Evolutionary conservation across 2,888 invertebrate species (phyloP), one percentile per base, ranked within the genome.

Genomic region (Philereme vetulata): DNA sequence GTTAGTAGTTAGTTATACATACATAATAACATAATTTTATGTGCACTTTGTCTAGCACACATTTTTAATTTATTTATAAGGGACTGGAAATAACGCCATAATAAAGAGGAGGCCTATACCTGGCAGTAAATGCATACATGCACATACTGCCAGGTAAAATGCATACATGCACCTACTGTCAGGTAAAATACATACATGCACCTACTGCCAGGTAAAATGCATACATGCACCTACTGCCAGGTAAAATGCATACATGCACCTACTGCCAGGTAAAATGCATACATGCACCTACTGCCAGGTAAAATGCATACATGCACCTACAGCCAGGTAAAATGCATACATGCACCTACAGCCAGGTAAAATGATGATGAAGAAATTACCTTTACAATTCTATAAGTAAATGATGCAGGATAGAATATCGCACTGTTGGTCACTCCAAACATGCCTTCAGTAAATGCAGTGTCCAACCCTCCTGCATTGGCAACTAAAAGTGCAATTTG

Each of bases 391-490:
- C 73, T 86, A 74, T 94, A 95, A 52, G 93, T 90, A 5, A 95
- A 75, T 10, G 95, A 93, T 76, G 96, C 95, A 53, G 95, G 93
- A 6, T 95, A 95, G 81, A 98, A 97, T 93, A 98, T 95, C 44
- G 98, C 95, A 70, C 97, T 97, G 72, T 97, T 95, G 65, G 97
- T 94, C 50, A 99, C 96, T 51, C 98, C 98, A 77, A 96, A 99
- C 66, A 97, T 94, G 56, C 98, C 98, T 53, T 99, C 99, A 0
- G 98, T 98, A 32, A 97, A 93, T 0, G 98, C 97, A 80, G 99
- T 98, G 81, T 99, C 98, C 51, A 99, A 95, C 48, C 98, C 98
- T 9, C 98, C 96, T 0, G 98, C 96, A 4, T 99, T 99, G 48
- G 97, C 97, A 35, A 99, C 97, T 56, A 99, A 92, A 0, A 97